A percentile compares a stretch with the other conserved stretches of the same genome.
phyloP scores from a whole-genome alignment of 2,888 invertebrate species.

The Nymphalis urticae region DNA sequence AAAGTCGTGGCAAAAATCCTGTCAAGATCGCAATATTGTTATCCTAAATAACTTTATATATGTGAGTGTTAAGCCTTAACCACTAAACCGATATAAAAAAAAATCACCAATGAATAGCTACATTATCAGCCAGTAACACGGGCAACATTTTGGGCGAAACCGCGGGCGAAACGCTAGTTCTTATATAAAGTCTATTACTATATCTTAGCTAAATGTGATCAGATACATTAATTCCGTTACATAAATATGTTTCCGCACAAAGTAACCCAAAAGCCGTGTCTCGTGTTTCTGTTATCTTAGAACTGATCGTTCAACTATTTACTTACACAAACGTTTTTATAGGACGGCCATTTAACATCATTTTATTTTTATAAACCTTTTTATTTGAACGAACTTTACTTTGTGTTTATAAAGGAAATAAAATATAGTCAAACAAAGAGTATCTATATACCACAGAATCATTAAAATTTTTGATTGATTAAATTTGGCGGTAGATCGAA shows the following conservation, averaged over 20 bases:
- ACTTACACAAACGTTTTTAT: constrained; percentile 58
- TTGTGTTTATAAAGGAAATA: not conserved
- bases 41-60: not conserved
- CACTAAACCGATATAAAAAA: too few relatives aligned
- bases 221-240: constrained; percentile 9
- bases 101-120: too few relatives aligned
- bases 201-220: not conserved
- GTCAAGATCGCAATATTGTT: too few relatives aligned
- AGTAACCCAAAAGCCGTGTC: constrained; percentile 49
- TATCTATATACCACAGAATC: too few relatives aligned
- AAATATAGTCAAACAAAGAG: not conserved
- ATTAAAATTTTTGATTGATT: too few relatives aligned
- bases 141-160: too few relatives aligned
- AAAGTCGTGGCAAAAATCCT: too few relatives aligned
- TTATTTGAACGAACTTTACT: constrained; percentile 14
- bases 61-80: not conserved
- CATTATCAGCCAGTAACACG: too few relatives aligned
- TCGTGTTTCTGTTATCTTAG: constrained; percentile 61
- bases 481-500: too few relatives aligned
- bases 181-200: not conserved
- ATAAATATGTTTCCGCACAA: constrained; percentile 22
- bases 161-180: too few relatives aligned
- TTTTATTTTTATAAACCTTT: constrained; percentile 36
- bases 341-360: constrained; percentile 46
- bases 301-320: constrained; percentile 52